These are phyloP conservation scores for Didymodactylos carnosus DNA, from an alignment of 2,888 invertebrate species.

Conservation along the genomic window DNA sequence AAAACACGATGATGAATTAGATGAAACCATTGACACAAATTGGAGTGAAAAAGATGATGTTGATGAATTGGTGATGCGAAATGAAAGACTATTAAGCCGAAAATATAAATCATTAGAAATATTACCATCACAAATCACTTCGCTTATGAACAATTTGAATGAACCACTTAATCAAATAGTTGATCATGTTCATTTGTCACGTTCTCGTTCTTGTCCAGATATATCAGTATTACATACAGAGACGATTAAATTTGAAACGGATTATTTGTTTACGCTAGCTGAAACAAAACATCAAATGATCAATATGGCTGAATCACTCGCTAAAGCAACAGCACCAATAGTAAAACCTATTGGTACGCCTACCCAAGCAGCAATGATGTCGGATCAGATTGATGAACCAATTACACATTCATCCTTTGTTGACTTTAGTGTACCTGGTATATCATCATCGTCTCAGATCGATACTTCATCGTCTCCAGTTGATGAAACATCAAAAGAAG, in stretches of 20 bases:
- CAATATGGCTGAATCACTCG: not conserved
- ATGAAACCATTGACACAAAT: not conserved
- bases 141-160: no score
- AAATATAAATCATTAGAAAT: not conserved
- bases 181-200: not conserved
- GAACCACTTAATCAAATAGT: no score
- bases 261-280: not conserved
- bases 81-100: not conserved
- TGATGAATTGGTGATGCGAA: not conserved
- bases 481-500: not conserved
- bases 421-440: no score
- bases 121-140: not conserved
- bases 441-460: no score
- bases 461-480: no score
- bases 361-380: not conserved
- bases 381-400: not conserved
- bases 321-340: not conserved
- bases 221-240: not conserved
- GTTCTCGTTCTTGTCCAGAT: not conserved
- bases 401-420: no score
- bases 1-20: not conserved
- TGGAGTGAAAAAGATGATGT: not conserved
- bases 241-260: not conserved
- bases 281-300: not conserved
- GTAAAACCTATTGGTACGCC: not conserved